Percentiles rank a stretch among this genome's conserved stretches.
phyloP scores from a whole-genome alignment of 2,797 vertebrate genomes.

The Malurus leucopterus region DNA sequence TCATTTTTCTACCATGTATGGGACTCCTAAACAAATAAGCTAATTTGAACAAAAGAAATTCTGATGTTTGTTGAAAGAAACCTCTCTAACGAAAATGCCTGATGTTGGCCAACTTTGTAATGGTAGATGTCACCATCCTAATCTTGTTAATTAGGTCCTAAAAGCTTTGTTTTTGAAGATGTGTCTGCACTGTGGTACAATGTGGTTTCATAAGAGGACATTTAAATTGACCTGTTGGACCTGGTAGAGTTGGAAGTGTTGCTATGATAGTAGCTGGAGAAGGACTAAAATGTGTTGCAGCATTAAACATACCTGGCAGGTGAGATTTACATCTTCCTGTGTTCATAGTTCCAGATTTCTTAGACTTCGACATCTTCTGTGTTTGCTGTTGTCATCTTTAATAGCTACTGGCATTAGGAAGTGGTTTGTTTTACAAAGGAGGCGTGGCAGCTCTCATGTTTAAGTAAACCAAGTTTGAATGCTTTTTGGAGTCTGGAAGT shows the following conservation, averaged over 20 bases:
- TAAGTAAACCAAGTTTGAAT: background rate
- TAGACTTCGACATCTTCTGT: background rate
- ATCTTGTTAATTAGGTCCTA: background rate
- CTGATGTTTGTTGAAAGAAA: background rate
- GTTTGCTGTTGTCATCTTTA: slow-evolving; percentile 10
- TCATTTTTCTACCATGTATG: background rate
- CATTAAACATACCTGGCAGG: background rate
- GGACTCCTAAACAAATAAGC: background rate
- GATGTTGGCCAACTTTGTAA: background rate
- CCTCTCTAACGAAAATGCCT: background rate
- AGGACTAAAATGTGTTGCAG: background rate
- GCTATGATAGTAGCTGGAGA: background rate
- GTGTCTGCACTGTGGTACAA: background rate
- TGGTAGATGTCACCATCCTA: background rate
- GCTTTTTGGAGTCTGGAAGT: background rate
- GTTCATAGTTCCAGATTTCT: background rate
- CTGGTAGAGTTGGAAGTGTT: background rate
- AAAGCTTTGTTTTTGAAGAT: background rate
- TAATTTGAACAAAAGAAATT: background rate
- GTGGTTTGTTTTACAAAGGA: background rate
- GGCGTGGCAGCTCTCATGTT: background rate
- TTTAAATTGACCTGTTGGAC: background rate
- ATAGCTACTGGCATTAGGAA: background rate
- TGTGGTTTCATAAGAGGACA: background rate
- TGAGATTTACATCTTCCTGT: background rate